Evolutionary conservation across 2,797 vertebrate genomes (phyloP).

Genomic region (Gambusia yucatana): DNA sequence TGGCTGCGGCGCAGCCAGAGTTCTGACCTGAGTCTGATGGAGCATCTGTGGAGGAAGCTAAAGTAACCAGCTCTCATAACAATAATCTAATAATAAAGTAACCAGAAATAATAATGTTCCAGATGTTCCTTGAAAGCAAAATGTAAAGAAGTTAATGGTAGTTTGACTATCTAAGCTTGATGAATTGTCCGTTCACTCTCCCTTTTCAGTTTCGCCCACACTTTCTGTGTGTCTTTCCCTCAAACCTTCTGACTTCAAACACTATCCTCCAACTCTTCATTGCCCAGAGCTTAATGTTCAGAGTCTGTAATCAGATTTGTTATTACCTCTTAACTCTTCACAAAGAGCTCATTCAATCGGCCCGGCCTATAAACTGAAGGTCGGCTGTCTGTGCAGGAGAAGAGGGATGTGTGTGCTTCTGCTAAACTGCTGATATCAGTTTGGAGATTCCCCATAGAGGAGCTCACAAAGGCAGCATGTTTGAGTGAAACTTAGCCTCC

Average conservation of each 20-base stretch:
- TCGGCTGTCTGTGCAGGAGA: constrained; percentile 43
- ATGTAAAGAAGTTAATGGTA: not conserved
- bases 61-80: not conserved
- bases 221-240: not conserved
- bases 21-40: not conserved
- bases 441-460: constrained; percentile 17
- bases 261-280: constrained; percentile 17
- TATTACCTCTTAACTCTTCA: constrained; percentile 46
- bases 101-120: not conserved
- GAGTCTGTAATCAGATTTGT: constrained; percentile 67
- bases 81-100: not conserved
- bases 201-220: constrained; percentile 11
- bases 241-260: constrained; percentile 8
- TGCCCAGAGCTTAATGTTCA: constrained; percentile 43
- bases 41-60: not conserved
- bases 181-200: not conserved
- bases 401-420: constrained; percentile 16
- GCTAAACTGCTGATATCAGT: constrained; percentile 25
- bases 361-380: constrained; percentile 43
- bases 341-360: constrained; percentile 64
- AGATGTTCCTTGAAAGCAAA: not conserved
- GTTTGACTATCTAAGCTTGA: not conserved
- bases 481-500: constrained; percentile 3
- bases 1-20: not conserved
- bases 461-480: constrained; percentile 1